Evolutionary conservation across 1,140 invertebrate species (phyloP), one percentile per base, ranked within the genome.

Genomic region (Drosophila funebris): DNA sequence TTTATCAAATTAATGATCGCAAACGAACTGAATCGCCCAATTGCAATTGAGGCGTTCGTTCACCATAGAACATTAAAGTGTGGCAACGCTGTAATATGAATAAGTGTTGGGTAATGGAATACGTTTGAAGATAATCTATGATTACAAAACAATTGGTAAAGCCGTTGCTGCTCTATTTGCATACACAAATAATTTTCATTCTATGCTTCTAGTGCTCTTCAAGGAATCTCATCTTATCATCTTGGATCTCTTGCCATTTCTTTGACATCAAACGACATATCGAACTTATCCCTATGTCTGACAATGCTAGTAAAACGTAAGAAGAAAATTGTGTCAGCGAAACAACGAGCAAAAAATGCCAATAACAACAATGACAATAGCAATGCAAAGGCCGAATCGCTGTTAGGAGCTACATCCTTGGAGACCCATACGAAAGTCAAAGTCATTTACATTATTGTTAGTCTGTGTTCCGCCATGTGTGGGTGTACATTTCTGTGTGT

Each of bases 361-460:
- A 57, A 57, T 50, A 50, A 50, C 24, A 50, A 50, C 24, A 31
- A 50, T 50, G 60, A 39, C 13, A 61, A 44, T 33, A 48, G 3
- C 27, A 43, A 20, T 48, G 43, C 57, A 61, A 61, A 33, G 52
- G 37, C 37, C 24, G 54, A 62, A 62, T 73, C 41, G 52, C 57
- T 37, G 37, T 18, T 37, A 62, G 50, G 6, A 66, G 56, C 56
- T 27, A 61, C 57, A 56, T 64, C 41, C 69, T 73, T 62, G 60
- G 46, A 43, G 63, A 60, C 53, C 56, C 69, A 81, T 72, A 71
- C 74, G 82, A 67, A 81, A 88, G 83, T 75, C 44, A 79, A 79
- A 88, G 72, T 74, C 78, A 88, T 87, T 87, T 89, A 84, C 83
- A 87, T 87, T 88, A 88, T 78, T 83, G 73, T 73, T 61, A 66